Base-by-base conservation (phyloP, 2,888 invertebrate species). In the Plagiodera versicolora region DNA sequence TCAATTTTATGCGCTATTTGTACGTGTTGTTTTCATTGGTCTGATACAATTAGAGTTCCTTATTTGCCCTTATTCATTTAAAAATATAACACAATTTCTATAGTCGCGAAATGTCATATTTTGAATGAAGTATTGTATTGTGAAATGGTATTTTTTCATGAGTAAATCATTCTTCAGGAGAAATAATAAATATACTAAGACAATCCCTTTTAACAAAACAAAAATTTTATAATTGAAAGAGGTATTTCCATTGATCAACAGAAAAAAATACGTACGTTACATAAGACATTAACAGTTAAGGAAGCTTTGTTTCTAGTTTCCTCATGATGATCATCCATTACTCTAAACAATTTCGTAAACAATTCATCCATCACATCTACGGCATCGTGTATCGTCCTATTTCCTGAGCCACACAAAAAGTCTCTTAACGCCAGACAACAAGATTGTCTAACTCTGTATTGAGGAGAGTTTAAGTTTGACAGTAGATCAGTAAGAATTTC, bases 281-380 rank as follows among this genome's bases (percentile, higher is more conserved):
- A 89, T 14, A 94, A 81, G 17, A 88, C 83, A 67, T 83, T 85
- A 0, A 89, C 86, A 0, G 93, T 89, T 57, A 86, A 86, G 5
- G 85, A 87, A 3, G 94, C 94, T 0, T 90, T 87, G 61, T 86
- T 81, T 51, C 95, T 80, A 0, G 93, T 93, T 19, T 89, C 91
- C 76, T 94, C 95, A 77, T 97, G 96, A 69, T 95, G 92, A 79
- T 97, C 97, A 77, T 97, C 97, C 89, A 95, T 91, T 0, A 96
- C 95, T 17, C 95, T 83, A 77, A 96, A 93, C 64, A 95, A 80
- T 74, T 91, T 89, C 30, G 83, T 83, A 94, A 95, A 95, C 47
- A 94, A 82, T 63, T 87, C 86, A 0, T 85, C 82, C 79, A 87
- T 78, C 0, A 70, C 72, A 65, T 74, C 71, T 2, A 78, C 69